Conservation (phyloP, 1,140 invertebrate species). For the Drosophila carrolli region DNA sequence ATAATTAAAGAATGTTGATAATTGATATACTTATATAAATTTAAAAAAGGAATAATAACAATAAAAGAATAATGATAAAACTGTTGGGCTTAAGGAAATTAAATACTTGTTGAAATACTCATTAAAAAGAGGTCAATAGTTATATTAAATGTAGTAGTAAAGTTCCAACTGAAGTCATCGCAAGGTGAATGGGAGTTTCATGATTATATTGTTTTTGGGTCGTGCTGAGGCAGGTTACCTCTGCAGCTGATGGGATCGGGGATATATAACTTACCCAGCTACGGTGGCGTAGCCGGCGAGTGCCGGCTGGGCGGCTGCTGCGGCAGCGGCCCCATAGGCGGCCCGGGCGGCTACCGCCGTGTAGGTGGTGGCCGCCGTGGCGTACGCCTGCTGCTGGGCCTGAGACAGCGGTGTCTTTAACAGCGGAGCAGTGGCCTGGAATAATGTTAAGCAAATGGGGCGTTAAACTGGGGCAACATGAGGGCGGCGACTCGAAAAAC, state of each 20-base stretch:
- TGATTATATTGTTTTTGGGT: not conserved
- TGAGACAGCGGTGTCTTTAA: conserved; percentile 88
- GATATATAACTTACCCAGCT: conserved; percentile 81
- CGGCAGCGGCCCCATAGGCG: conserved; percentile 92
- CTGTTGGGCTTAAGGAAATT: no score
- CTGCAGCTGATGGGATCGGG: not conserved
- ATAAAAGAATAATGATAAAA: not conserved
- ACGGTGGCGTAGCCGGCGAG: conserved; percentile 89
- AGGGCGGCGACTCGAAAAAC: conserved; percentile 43
- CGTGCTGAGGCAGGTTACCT: not conserved
- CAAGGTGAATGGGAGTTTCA: not conserved
- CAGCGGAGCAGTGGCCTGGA: conserved; percentile 89
- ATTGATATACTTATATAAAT: no score
- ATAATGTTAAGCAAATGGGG: conserved; percentile 80
- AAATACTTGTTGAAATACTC: no score
- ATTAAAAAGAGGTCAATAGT: no score
- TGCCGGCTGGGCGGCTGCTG: conserved; percentile 90
- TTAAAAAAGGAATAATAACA: no score
- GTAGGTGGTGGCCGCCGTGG: conserved; percentile 90
- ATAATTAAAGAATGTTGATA: no score
- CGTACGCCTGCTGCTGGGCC: conserved; percentile 88
- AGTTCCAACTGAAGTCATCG: conserved; percentile 22
- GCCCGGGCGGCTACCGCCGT: conserved; percentile 93
- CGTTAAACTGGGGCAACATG: conserved; percentile 75
- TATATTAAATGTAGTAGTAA: no score